Base-by-base conservation (phyloP, 2,113 vertebrate species). In the Oreocharis arfaki region DNA sequence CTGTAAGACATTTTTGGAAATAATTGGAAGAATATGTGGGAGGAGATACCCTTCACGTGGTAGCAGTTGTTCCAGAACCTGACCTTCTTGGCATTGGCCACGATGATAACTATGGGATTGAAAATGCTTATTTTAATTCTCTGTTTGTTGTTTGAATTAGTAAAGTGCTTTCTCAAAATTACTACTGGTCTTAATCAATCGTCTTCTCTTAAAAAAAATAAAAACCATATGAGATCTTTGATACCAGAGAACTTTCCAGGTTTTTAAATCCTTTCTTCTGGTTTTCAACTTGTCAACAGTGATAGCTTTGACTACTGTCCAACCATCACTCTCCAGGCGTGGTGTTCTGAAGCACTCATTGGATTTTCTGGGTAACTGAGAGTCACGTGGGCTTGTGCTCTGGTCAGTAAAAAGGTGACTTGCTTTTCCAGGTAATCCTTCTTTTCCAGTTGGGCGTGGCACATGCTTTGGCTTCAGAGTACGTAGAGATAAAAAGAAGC, bases 281-380 rank as follows among this genome's bases (percentile, higher is more conserved):
- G 13, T 63, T 8, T 64, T 50, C 1, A 1, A 4, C 23, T 80
- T 32, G 39, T 63, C 30, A 65, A 5, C 30, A 76, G 44, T 14
- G 17, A 32, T 32, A 70, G 35, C 15, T 33, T 61, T 79, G 41
- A 56, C 35, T 92, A 2, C 53, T 67, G n/a, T n/a, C 26, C 28
- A 87, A 22, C 10, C 21, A 69, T 3, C 7, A 3, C 8, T 63
- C 22, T 56, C 5, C 5, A 13, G 4, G 3, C 9, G 3, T 7
- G 7, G 55, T 69, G 26, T 85, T 59, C 47, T 63, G 4, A 79
- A 86, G 68, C 21, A 16, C 12, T 77, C 7, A 3, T 10, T 79
- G 69, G 56, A 75, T 93, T 87, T 70, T 75, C 42, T 18, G 42
- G 59, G 7, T 74, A 50, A 55, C 18, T 59, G n/a, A 30, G 33